phyloP scores from a whole-genome alignment of 2,113 vertebrate genomes.

The Chaenogobius annularis region DNA sequence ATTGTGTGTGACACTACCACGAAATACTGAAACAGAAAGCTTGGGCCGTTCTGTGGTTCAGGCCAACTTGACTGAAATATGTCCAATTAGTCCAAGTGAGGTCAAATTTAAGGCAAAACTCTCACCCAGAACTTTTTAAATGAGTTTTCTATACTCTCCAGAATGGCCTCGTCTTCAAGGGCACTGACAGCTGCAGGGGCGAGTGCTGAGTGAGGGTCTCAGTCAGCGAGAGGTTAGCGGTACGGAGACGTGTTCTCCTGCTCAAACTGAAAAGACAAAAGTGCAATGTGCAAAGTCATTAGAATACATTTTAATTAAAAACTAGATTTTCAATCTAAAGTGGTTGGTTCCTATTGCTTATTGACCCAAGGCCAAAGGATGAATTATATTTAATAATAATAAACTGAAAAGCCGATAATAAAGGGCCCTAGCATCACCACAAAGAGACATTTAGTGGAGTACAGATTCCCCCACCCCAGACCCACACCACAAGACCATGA shows the following conservation, averaged over 20 bases:
- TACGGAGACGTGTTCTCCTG: constrained; percentile 84
- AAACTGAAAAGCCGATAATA: too few relatives aligned
- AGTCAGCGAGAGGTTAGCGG: constrained; percentile 83
- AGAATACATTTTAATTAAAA: too few relatives aligned
- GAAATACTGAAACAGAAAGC: constrained; percentile 2
- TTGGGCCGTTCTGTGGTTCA: background rate
- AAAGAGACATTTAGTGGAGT: too few relatives aligned
- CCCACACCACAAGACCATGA: too few relatives aligned
- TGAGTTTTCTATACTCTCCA: constrained; percentile 91
- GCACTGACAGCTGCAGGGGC: constrained; percentile 74
- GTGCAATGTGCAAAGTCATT: background rate
- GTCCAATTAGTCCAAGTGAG: too few relatives aligned
- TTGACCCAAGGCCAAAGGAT: too few relatives aligned
- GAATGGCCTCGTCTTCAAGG: constrained; percentile 88
- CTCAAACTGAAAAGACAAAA: constrained; percentile 78
- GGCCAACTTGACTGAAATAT: background rate
- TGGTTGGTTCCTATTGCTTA: too few relatives aligned
- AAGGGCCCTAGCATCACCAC: too few relatives aligned
- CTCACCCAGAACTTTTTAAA: constrained; percentile 94
- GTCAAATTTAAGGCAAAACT: background rate
- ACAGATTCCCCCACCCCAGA: too few relatives aligned
- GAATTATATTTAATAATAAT: too few relatives aligned
- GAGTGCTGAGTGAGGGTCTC: constrained; percentile 73
- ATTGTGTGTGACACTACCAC: background rate
- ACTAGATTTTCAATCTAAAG: too few relatives aligned